Evolutionary conservation across 2,888 invertebrate species (phyloP), one percentile per base, ranked within the genome.

Genomic region (Thera obeliscata): DNA sequence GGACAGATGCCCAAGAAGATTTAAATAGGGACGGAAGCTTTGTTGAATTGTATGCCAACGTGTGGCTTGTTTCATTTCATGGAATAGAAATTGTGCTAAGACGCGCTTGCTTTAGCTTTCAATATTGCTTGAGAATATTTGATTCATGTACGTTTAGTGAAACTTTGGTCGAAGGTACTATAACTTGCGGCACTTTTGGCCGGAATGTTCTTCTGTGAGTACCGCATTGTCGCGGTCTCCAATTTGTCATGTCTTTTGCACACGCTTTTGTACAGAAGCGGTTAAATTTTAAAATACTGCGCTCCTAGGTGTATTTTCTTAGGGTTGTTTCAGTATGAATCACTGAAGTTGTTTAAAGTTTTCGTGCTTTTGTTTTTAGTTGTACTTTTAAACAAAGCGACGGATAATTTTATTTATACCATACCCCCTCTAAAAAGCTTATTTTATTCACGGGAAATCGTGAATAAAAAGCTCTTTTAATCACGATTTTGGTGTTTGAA

Each of bases 231-330:
- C 50, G 64, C 60, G 54, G 67, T 65, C 63, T 58, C 65, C 74
- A 57, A 74, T 76, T 74, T 72, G 70, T 75, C 74, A 74, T 67
- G 72, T 74, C 74, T 68, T 67, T 64, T 64, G 62, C 74, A 75
- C 68, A 54, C 66, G 58, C 65, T 50, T 70, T 71, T 70, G 63
- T 70, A 61, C 60, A 59, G 61, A 64, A 67, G 58, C 33, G 36
- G 43, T 58, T 58, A 56, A 69, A 65, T 62, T 65, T 64, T 55
- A 56, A 59, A 69, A 61, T 36, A 46, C 50, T 59, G 55, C 66
- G 38, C 56, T 60, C 54, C 43, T 54, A 54, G 38, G 33, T 61
- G 64, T 38, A 59, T 56, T 61, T 61, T 56, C 57, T 68, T 35
- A 7, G 58, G 8, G 22, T 36, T 22, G 49, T 64, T 57, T 57